Conservation (phyloP, 2,888 invertebrate species). For the Eupithecia exiguata region DNA sequence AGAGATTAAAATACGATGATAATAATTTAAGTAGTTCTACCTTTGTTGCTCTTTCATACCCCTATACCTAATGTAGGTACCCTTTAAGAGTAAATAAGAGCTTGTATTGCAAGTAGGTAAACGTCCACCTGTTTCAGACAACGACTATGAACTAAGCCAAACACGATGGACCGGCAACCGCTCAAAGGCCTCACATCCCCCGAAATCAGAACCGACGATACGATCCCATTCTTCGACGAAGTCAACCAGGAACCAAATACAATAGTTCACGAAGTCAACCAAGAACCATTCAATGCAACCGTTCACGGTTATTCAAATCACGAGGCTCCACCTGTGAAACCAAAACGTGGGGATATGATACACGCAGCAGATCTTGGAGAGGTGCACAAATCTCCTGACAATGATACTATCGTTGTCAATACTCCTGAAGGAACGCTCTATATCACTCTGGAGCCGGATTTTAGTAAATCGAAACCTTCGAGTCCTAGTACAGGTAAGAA, state of each 20-base stretch:
- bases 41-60: too few species aligned
- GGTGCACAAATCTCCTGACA: slow-evolving; percentile 68
- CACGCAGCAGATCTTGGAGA: slow-evolving; percentile 71
- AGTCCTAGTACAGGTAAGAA: slow-evolving; percentile 41
- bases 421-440: slow-evolving; percentile 79
- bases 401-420: slow-evolving; percentile 76
- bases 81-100: background rate
- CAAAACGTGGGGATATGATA: slow-evolving; percentile 41
- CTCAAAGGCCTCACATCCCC: slow-evolving; percentile 73
- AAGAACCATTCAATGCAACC: background rate
- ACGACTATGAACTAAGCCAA: slow-evolving; percentile 64
- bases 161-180: slow-evolving; percentile 58
- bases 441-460: slow-evolving; percentile 74
- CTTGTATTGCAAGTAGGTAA: background rate
- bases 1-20: too few species aligned
- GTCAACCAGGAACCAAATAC: background rate
- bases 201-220: slow-evolving; percentile 57
- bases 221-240: slow-evolving; percentile 70
- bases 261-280: background rate
- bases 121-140: slow-evolving; percentile 54
- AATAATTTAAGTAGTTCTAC: too few species aligned
- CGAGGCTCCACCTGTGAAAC: background rate
- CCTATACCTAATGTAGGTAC: too few species aligned
- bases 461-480: slow-evolving; percentile 49
- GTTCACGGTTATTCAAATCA: background rate